Evolutionary conservation across 2,113 vertebrate species (phyloP).

Genomic region (Eudorcas thomsonii): DNA sequence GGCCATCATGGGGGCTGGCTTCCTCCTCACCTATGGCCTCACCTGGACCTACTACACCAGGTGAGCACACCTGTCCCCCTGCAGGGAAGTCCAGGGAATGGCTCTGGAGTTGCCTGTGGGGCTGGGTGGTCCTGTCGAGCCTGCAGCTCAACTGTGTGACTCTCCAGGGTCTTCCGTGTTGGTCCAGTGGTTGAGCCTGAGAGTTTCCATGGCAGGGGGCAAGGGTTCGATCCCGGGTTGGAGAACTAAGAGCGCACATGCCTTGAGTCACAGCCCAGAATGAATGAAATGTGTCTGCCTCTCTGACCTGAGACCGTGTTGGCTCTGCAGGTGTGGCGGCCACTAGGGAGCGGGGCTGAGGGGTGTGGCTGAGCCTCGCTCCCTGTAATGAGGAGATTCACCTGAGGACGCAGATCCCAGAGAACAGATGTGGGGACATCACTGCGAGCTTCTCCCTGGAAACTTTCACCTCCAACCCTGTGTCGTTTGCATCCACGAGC

Average conservation of each 20-base stretch:
- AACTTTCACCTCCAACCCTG: no score
- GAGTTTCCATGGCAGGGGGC: accelerated
- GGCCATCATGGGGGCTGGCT: no score
- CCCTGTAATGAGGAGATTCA: neutral
- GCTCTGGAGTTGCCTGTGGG: no score
- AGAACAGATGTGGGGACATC: no score
- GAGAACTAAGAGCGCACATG: accelerated
- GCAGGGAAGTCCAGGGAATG: neutral
- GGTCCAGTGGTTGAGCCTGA: neutral
- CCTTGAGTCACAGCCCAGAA: neutral
- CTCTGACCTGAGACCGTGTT: neutral
- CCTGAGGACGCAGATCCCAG: no score
- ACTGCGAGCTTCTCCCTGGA: no score
- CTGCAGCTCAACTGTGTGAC: neutral
- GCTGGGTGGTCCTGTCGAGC: neutral
- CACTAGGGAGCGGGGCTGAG: neutral
- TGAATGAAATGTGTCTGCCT: neutral
- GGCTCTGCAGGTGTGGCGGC: neutral
- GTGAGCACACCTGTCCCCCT: neutral
- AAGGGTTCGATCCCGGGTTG: accelerated
- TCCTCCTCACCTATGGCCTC: neutral
- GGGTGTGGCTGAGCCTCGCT: neutral
- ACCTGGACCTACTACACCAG: constrained; percentile 47
- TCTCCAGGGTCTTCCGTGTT: accelerated
- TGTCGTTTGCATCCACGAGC: neutral